Percentiles rank a stretch among this genome's conserved stretches.
Conservation (phyloP, 2,888 invertebrate species). For the Tinea pellionella region DNA sequence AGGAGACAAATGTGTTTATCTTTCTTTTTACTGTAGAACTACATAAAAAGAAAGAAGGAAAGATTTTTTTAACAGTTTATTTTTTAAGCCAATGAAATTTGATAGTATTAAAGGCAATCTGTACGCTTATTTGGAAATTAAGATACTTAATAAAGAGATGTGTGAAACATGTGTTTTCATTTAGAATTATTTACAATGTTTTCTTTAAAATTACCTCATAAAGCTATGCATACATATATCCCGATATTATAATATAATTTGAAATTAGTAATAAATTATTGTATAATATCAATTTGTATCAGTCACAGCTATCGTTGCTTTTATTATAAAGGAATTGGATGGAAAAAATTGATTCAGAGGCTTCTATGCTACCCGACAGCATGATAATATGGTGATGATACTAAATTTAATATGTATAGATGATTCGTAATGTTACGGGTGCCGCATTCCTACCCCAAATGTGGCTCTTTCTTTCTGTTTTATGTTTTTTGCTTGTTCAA, state of each 20-base stretch:
- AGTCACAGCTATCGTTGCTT: background rate
- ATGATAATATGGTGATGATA: constrained; percentile 9
- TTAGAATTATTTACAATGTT: too few species aligned
- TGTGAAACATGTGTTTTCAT: background rate
- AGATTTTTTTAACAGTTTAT: too few species aligned
- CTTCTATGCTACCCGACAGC: constrained; percentile 7
- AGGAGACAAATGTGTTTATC: too few species aligned
- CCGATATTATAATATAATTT: background rate
- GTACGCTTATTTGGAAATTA: background rate
- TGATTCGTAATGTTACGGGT: constrained; percentile 29
- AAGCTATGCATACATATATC: background rate
- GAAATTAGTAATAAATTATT: constrained; percentile 3
- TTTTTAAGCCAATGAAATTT: background rate
- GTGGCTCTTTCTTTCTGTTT: constrained; percentile 53
- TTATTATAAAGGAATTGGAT: background rate
- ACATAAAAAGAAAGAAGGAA: too few species aligned
- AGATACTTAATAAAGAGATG: background rate
- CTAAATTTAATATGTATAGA: constrained; percentile 7
- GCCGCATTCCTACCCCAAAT: constrained; percentile 62
- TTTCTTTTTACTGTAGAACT: too few species aligned
- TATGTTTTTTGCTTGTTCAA: constrained; percentile 51
- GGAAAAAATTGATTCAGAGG: background rate
- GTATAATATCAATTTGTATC: constrained; percentile 1
- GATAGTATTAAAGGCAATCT: background rate
- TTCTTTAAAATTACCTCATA: background rate